Conservation (phyloP, 1,140 invertebrate genomes). For the Drosophila parabipectinata region DNA sequence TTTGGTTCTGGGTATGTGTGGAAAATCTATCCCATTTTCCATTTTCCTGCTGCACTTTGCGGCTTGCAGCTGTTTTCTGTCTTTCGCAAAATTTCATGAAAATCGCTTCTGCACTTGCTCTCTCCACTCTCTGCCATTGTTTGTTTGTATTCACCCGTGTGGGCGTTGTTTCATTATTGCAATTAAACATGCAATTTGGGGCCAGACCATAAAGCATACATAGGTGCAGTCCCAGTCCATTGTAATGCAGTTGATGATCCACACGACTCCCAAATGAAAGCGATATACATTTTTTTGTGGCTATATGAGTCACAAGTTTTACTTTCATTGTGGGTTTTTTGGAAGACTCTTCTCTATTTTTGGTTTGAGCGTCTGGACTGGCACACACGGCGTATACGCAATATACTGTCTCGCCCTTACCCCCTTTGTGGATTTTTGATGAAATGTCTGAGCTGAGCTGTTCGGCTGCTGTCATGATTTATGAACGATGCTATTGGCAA, state of each 20-base stretch:
- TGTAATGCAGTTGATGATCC: slow-evolving; percentile 26
- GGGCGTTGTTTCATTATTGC: slow-evolving; percentile 70
- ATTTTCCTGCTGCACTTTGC: slow-evolving; percentile 52
- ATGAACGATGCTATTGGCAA: slow-evolving; percentile 65
- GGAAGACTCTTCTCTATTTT: neutral
- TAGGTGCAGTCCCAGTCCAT: slow-evolving; percentile 53
- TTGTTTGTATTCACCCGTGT: slow-evolving; percentile 38
- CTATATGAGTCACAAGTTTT: slow-evolving; percentile 35
- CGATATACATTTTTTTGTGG: slow-evolving; percentile 6
- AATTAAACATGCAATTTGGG: slow-evolving; percentile 79
- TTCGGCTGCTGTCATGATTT: slow-evolving; percentile 61
- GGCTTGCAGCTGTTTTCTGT: slow-evolving; percentile 71
- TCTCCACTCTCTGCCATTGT: slow-evolving; percentile 27
- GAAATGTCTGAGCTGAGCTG: slow-evolving; percentile 45
- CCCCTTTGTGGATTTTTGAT: slow-evolving; percentile 33
- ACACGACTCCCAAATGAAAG: slow-evolving; percentile 37
- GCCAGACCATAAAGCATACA: slow-evolving; percentile 71
- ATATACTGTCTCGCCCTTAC: neutral
- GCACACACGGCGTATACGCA: slow-evolving; percentile 52
- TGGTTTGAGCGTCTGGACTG: neutral
- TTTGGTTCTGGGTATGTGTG: neutral
- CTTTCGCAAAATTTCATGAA: slow-evolving; percentile 74
- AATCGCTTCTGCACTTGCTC: slow-evolving; percentile 57
- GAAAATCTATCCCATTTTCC: slow-evolving; percentile 35
- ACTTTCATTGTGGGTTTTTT: slow-evolving; percentile 8